Evolutionary conservation across 2,888 invertebrate genomes (phyloP).

Genomic region (Alsophila aescularia): DNA sequence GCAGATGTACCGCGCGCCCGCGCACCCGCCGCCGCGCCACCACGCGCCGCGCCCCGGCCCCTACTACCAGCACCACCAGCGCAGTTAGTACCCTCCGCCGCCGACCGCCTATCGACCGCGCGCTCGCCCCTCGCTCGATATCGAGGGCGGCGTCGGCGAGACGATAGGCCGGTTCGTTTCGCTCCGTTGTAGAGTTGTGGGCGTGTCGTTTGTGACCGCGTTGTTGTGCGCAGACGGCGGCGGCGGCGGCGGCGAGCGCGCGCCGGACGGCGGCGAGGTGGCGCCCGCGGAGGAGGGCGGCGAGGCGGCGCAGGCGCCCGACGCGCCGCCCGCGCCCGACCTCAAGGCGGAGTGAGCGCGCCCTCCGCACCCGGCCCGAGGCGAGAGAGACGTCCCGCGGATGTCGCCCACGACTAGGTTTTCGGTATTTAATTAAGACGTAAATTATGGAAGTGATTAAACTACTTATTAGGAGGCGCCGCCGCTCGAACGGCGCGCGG

Average conservation of each 20-base stretch:
- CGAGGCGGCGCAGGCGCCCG: slow-evolving; percentile 52
- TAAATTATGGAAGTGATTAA: slow-evolving; percentile 82
- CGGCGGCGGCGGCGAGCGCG: slow-evolving; percentile 59
- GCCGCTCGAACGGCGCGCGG: slow-evolving; percentile 46
- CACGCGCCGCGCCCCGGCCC: slow-evolving; percentile 62
- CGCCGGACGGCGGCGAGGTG: slow-evolving; percentile 53
- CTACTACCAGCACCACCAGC: slow-evolving; percentile 78
- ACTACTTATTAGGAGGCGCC: slow-evolving; percentile 60
- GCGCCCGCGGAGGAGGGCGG: slow-evolving; percentile 49
- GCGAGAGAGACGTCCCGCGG: slow-evolving; percentile 36
- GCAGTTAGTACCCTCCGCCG: slow-evolving; percentile 64
- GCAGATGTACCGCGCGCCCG: slow-evolving; percentile 58
- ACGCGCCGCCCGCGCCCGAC: slow-evolving; percentile 58
- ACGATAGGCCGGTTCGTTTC: slow-evolving; percentile 7
- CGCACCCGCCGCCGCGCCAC: slow-evolving; percentile 37
- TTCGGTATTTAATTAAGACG: slow-evolving; percentile 80
- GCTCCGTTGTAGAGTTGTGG: not conserved
- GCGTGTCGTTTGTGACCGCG: slow-evolving; percentile 16
- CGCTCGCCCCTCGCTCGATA: slow-evolving; percentile 18
- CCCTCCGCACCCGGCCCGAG: slow-evolving; percentile 41
- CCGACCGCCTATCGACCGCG: slow-evolving; percentile 10
- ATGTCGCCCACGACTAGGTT: slow-evolving; percentile 58
- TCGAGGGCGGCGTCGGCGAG: not conserved
- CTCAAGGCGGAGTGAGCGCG: slow-evolving; percentile 63
- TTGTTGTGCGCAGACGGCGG: slow-evolving; percentile 51